These are phyloP conservation scores for Aeoliscus strigatus DNA, from an alignment of 2,797 vertebrate genomes.

Conservation along the genomic window DNA sequence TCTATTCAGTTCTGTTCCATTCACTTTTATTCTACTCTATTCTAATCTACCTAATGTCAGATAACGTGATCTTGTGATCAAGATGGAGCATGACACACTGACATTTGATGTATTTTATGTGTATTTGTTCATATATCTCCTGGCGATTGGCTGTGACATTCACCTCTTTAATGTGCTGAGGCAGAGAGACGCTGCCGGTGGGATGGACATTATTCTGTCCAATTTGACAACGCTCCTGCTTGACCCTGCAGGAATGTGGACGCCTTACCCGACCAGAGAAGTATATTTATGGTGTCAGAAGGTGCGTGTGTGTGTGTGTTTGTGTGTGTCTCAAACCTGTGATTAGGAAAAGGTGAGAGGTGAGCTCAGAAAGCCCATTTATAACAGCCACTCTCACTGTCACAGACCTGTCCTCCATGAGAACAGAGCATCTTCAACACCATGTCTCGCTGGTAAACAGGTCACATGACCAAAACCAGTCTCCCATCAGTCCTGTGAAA, in stretches of 20 bases:
- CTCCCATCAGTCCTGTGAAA: background rate
- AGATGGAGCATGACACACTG: background rate
- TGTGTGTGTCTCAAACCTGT: conserved; percentile 30
- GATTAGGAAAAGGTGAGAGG: conserved; percentile 51
- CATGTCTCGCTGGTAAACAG: conserved; percentile 2
- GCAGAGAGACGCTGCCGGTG: conserved; percentile 1
- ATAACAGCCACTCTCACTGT: conserved; percentile 48
- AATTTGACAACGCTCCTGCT: conserved; percentile 10
- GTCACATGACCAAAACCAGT: no score
- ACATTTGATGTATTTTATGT: no score
- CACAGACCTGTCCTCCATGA: no score
- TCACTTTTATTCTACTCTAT: no score
- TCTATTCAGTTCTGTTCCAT: no score
- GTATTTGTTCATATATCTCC: no score
- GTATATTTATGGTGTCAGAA: conserved; percentile 42
- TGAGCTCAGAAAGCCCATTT: conserved; percentile 28
- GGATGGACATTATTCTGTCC: conserved; percentile 5
- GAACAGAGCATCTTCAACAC: background rate
- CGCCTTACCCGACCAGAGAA: conserved; percentile 30
- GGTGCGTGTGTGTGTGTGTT: conserved; percentile 26
- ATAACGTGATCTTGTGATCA: no score
- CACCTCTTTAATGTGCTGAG: background rate
- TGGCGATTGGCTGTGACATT: background rate
- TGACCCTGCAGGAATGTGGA: conserved; percentile 33
- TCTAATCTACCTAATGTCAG: no score